Evolutionary conservation across 1,140 invertebrate genomes (phyloP).

Genomic region (Rhopalosiphum maidis): DNA sequence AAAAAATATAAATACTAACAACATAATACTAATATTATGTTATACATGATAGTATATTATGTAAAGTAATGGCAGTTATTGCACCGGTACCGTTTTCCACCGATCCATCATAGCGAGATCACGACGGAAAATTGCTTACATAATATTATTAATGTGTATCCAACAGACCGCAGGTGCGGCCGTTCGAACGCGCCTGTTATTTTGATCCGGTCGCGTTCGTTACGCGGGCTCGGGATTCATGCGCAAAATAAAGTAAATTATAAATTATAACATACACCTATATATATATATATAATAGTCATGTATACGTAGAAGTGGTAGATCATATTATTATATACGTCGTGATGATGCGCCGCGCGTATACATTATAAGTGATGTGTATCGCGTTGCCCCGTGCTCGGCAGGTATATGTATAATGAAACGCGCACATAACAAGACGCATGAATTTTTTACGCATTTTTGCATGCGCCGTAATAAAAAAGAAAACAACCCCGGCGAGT

Average conservation of each 20-base stretch:
- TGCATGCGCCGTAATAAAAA: not conserved
- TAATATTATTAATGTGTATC: not conserved
- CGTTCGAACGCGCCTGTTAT: not conserved
- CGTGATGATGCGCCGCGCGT: not conserved
- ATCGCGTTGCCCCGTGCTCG: not conserved
- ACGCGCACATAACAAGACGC: not conserved
- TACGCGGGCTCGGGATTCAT: not conserved
- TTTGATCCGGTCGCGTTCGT: not conserved
- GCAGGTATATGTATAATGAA: not conserved
- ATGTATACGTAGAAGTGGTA: not conserved
- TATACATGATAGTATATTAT: not conserved
- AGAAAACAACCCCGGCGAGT: constrained; percentile 18
- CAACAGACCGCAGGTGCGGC: not conserved
- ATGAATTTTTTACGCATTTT: constrained; percentile 45
- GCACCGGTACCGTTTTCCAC: not conserved
- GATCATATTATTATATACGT: not conserved
- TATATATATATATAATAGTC: too few species aligned
- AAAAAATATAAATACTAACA: too few species aligned
- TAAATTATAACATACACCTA: too few species aligned
- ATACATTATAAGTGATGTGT: not conserved
- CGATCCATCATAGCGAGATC: not conserved
- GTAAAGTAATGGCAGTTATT: not conserved
- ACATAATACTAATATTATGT: too few species aligned
- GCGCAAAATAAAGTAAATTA: not conserved
- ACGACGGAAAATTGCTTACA: not conserved